Conservation (phyloP, 2,797 vertebrate species). For the Coranthus polyacanthus region DNA sequence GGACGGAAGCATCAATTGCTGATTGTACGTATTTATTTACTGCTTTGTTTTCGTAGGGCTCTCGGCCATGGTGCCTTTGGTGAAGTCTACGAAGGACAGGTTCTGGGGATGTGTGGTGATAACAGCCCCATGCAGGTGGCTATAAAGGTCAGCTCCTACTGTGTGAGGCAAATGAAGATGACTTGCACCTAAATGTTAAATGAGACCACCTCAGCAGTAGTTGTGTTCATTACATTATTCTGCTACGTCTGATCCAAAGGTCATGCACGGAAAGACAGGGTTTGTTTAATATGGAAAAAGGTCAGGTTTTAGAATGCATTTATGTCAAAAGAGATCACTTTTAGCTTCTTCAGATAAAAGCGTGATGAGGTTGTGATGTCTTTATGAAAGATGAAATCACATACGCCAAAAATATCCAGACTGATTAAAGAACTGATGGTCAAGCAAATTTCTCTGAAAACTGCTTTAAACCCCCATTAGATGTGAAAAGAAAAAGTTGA, state of each 20-base stretch:
- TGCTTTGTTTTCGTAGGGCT: slow-evolving; percentile 80
- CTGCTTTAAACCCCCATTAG: background rate
- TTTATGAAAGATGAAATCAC: background rate
- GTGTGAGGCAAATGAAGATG: slow-evolving; percentile 6
- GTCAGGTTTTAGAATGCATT: background rate
- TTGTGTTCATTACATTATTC: slow-evolving; percentile 29
- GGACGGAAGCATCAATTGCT: background rate
- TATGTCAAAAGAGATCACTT: background rate
- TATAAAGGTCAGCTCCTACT: slow-evolving; percentile 89
- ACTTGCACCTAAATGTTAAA: slow-evolving; percentile 22
- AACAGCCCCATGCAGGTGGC: slow-evolving; percentile 91
- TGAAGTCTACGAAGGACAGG: slow-evolving; percentile 93
- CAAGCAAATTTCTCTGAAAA: background rate
- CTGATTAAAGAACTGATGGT: slow-evolving; percentile 7
- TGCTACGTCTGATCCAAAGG: slow-evolving; percentile 26
- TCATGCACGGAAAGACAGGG: background rate
- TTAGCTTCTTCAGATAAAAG: background rate
- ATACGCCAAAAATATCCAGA: background rate
- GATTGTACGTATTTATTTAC: background rate
- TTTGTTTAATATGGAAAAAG: slow-evolving; percentile 2
- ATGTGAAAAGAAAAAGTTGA: background rate
- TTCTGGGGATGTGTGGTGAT: slow-evolving; percentile 89
- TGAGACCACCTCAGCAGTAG: background rate
- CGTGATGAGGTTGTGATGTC: background rate
- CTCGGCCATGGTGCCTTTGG: slow-evolving; percentile 94